Evolutionary conservation across 37 sponge, comb jelly and placozoan genomes (phyloP).

Genomic region (Mnemiopsis leidyi): DNA sequence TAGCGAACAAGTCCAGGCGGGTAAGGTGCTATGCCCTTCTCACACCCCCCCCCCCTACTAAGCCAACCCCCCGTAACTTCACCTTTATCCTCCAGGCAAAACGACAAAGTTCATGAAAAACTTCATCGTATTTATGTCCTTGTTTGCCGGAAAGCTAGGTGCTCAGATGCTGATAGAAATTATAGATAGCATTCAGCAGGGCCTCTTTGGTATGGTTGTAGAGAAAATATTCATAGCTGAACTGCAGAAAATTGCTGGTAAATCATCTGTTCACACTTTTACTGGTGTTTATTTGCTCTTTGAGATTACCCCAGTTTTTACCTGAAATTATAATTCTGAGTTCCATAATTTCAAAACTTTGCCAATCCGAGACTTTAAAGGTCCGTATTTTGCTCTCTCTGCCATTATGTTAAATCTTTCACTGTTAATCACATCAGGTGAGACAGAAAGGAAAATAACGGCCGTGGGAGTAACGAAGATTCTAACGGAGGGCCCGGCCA

Average conservation of each 20-base stretch:
- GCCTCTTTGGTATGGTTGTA: conserved; percentile 90
- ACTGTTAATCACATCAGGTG: conserved; percentile 72
- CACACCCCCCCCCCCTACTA: background rate
- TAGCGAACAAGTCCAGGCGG: too few species aligned
- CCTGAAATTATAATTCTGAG: too few species aligned
- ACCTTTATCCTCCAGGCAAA: conserved; percentile 70
- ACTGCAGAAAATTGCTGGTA: conserved; percentile 82
- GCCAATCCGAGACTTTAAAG: too few species aligned
- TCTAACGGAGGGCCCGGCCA: conserved; percentile 86
- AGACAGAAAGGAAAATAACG: conserved; percentile 85
- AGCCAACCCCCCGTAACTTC: too few species aligned
- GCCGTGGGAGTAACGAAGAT: conserved; percentile 94
- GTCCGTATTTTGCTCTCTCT: too few species aligned
- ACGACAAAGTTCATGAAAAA: conserved; percentile 94
- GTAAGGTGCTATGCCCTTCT: too few species aligned
- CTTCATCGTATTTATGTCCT: conserved; percentile 85
- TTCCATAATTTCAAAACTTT: too few species aligned
- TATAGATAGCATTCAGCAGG: conserved; percentile 87
- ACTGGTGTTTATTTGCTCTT: too few species aligned
- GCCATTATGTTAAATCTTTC: too few species aligned
- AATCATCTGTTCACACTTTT: too few species aligned
- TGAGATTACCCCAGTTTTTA: too few species aligned
- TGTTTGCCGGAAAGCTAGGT: conserved; percentile 86
- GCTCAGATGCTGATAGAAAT: conserved; percentile 75
- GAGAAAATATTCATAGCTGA: conserved; percentile 89